Base-by-base conservation (phyloP, 2,797 vertebrate species). In the Tenualosa thibaudeaui region DNA sequence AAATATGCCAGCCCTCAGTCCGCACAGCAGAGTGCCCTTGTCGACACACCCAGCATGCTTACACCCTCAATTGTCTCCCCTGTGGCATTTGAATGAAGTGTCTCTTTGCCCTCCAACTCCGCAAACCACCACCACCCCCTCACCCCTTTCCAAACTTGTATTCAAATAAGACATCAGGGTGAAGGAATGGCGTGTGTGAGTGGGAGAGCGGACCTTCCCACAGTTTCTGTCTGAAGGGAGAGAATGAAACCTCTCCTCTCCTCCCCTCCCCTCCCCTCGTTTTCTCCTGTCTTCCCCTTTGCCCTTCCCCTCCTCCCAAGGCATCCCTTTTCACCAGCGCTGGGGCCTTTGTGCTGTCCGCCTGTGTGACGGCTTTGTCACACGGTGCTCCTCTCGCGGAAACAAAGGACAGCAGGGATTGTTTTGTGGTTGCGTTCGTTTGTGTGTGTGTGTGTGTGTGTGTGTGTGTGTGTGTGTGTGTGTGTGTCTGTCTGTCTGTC, bases 151-250 rank as follows among this genome's bases (percentile, higher is more conserved):
- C 40, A 17, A 78, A 46, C 37, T 46, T 17, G 15, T 81, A 46
- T 89, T 87, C 87, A 82, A 84, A 84, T 91, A 88, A 78, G 71
- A 78, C 90, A 90, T 90, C 90, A 90, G 90, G 89, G 90, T 91
- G 89, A 92, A 90, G 92, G 84, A 90, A 92, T 92, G 92, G 91
- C 46, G 88, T 91, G 92, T 91, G 90, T 92, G 88, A 87, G 86
- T 86, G 86, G 46, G n/a, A 82, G 88, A 19, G 86, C 87, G 86
- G 90, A 89, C 91, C 93, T 94, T 94, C 93, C 92, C 94, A 94
- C 93, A 92, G 90, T 75, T 7, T 87, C 89, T 84, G 86, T 85
- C 89, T 87, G 87, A 86, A 65, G 54, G 90, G 90, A 89, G 89
- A 87, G 90, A 90, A 83, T n/a, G 88, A 85, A 65, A 3, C 31